Evolutionary conservation across 2,888 invertebrate genomes (phyloP).

Genomic region (Cartodere bifasciata): DNA sequence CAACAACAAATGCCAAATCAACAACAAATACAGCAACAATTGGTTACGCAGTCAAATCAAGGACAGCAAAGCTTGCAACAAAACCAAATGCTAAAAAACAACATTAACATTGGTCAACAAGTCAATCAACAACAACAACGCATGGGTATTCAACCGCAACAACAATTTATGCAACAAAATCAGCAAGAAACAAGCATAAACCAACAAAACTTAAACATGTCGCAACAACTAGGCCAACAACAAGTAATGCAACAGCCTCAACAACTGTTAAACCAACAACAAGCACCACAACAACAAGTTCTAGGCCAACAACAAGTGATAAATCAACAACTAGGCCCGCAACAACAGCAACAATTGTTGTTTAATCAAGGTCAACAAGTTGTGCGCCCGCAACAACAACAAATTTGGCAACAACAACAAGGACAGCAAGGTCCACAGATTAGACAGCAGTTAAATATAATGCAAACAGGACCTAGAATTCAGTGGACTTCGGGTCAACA

Average conservation of each 20-base stretch:
- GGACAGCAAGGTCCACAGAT: constrained; percentile 20
- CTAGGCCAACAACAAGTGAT: constrained; percentile 35
- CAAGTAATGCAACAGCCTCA: constrained; percentile 12
- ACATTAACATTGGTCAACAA: constrained; percentile 4
- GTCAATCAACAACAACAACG: constrained; percentile 18
- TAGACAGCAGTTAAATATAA: constrained; percentile 31
- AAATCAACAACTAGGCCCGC: constrained; percentile 40
- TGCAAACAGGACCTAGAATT: constrained; percentile 19
- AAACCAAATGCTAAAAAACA: neutral
- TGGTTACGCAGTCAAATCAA: constrained; percentile 6
- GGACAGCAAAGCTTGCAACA: constrained; percentile 6
- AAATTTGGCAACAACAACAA: constrained; percentile 39
- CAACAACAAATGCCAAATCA: constrained; percentile 7
- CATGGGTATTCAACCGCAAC: constrained; percentile 21
- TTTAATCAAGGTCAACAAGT: constrained; percentile 31
- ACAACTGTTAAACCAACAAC: constrained; percentile 12
- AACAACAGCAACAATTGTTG: constrained; percentile 38
- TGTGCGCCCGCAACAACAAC: constrained; percentile 39
- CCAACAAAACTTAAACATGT: constrained; percentile 15
- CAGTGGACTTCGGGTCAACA: constrained; percentile 27
- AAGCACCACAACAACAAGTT: constrained; percentile 17
- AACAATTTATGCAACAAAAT: constrained; percentile 11
- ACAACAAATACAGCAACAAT: constrained; percentile 11
- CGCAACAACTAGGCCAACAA: constrained; percentile 13
- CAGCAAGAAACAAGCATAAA: constrained; percentile 8